Base-by-base conservation (phyloP, 2,113 vertebrate species). In the Apteryx owenii region DNA sequence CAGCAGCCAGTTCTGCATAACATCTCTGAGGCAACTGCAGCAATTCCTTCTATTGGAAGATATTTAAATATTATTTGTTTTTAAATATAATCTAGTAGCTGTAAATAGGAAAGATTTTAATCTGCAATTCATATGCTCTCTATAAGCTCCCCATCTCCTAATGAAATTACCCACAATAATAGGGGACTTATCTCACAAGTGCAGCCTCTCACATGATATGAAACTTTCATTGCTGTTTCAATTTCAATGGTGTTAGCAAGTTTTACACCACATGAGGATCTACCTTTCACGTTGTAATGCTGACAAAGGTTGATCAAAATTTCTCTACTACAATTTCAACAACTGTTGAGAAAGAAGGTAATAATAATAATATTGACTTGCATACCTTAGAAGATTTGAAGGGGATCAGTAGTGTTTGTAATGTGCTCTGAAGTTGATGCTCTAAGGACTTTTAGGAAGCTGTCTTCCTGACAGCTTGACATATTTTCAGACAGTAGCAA, bases 1-100 rank as follows among this genome's bases (percentile, higher is more conserved):
- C 65, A 84, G 75, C 82, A 90, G 46, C 31, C 44, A 64, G 31
- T 46, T 58, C 50, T 78, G 10, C 4, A 10, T 51, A 85, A 77
- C 19, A 42, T 38, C 66, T 91, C 72, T 12, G 10, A 36, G 46
- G 72, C 31, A 92, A 75, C 62, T 68, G 80, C 17, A 88, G 50
- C 23, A 88, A 61, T 60, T 68, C 80, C 44, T 88, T 85, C 28
- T 33, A 33, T 33, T 68, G n/a, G 64, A 42, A 92, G 84, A 60
- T 81, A 71, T 92, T 95, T 86, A 85, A 93, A 71, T 50, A n/a
- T 4, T 88, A 64, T 66, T 86, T 90, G 66, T 88, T 95, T 93
- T 54, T 16, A 91, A 90, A 91, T 70, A 54, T 60, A 90, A 75
- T 93, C 90, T 93, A 81, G 61, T 86, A 88, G 46, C 50, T 92